A percentile compares a stretch with the other conserved stretches of the same genome.
Evolutionary conservation across 2,888 invertebrate genomes (phyloP).

Genomic region (Stictocephala bisonia): DNA sequence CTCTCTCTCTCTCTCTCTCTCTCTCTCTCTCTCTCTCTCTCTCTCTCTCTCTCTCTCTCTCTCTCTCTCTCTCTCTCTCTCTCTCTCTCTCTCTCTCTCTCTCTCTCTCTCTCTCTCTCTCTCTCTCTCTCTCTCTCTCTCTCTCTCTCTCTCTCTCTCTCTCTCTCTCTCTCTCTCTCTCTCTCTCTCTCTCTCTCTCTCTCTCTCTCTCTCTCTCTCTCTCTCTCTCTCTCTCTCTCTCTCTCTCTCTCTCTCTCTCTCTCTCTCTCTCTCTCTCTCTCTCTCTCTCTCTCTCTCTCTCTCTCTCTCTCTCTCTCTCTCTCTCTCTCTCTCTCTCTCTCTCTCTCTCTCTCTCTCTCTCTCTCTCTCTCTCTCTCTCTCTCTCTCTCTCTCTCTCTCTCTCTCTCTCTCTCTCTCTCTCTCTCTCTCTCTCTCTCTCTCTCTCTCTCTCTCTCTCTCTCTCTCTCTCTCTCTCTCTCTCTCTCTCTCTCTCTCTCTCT

Average conservation of each 20-base stretch:
- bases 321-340: not conserved
- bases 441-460: not conserved
- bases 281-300: not conserved
- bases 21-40: not conserved
- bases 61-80: not conserved
- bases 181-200: not conserved
- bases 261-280: not conserved
- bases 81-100: not conserved
- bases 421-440: not conserved
- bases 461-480: not conserved
- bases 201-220: not conserved
- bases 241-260: not conserved
- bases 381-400: not conserved
- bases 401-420: not conserved
- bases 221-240: not conserved
- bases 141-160: not conserved
- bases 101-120: not conserved
- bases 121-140: not conserved
- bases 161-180: not conserved
- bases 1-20: too few relatives aligned
- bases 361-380: not conserved
- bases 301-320: not conserved
- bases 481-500: not conserved
- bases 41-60: not conserved
- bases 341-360: not conserved